Evolutionary conservation across 2,888 invertebrate genomes (phyloP), one percentile per base, ranked within the genome.

Genomic region (Cynaeus angustus): DNA sequence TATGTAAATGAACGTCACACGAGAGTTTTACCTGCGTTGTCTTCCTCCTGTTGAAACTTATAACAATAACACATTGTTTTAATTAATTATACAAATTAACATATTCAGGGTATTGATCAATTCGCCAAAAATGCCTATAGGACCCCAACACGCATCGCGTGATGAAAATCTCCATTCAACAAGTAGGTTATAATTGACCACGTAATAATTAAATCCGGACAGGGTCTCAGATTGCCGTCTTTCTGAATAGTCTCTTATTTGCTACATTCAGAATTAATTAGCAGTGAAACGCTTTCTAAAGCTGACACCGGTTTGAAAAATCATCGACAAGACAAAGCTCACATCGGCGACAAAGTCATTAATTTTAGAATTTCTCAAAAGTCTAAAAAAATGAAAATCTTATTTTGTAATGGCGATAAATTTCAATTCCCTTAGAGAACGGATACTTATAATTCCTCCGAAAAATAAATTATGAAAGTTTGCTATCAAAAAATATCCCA

Each of bases 101-200:
- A 53, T 65, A 52, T 64, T 64, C 52, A 41, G 26, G 52, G 45
- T 66, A 66, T 66, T 21, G 66, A 66, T 48, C 66, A 48, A 48
- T 66, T 65, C 45, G 12, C 38, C n/a, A 66, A 66, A 66, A 55
- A 28, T 43, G 16, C 28, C 38, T 26, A 46, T 10, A 45, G 12
- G n/a, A 46, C 56, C 38, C 55, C 16, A 66, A 46, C 66, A 66
- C 56, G 66, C 66, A 56, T 56, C 13, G 55, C 66, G 66, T 56
- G 53, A 38, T 45, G 21, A 38, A 48, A 66, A 48, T 56, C 66
- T 46, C 38, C 21, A 66, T 66, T 66, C 66, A 66, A 66, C 66
- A 66, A 66, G 66, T 66, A 46, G 48, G 33, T 65, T 53, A 65
- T 65, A 65, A 66, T 50, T 56, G 56, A 66, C 45, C 37, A 66